phyloP scores from a whole-genome alignment of 2,888 invertebrate genomes.

The Suillia variegata region DNA sequence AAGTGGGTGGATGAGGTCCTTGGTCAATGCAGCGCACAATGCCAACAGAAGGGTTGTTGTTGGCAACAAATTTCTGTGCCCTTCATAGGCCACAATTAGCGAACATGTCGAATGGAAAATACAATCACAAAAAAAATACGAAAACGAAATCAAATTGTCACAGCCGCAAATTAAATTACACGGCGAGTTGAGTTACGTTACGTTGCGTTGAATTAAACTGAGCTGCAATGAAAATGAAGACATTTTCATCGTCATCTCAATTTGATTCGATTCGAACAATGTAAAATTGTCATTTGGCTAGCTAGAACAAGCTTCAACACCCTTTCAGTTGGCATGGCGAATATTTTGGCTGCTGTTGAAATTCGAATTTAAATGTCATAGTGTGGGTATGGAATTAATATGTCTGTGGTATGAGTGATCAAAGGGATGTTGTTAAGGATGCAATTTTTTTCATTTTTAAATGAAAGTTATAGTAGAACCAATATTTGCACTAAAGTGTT shows the following conservation, averaged over 20 bases:
- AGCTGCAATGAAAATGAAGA: conserved; percentile 40
- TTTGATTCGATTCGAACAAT: conserved; percentile 12
- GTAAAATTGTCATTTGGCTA: conserved; percentile 18
- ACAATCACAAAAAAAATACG: conserved; percentile 24
- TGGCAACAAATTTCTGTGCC: neutral
- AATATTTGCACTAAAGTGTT: too few relatives aligned
- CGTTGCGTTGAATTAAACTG: too few relatives aligned
- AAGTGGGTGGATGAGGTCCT: neutral
- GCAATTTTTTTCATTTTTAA: too few relatives aligned
- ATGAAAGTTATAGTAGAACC: too few relatives aligned
- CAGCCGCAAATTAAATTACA: conserved; percentile 55
- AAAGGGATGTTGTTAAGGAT: too few relatives aligned
- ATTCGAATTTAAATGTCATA: neutral
- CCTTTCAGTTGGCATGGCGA: conserved; percentile 11
- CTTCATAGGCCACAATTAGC: conserved; percentile 13
- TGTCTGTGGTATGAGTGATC: too few relatives aligned
- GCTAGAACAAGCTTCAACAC: conserved; percentile 33
- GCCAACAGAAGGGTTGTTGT: conserved; percentile 18
- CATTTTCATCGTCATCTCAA: conserved; percentile 21
- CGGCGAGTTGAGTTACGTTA: conserved; percentile 10
- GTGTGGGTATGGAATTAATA: too few relatives aligned
- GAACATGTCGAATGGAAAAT: conserved; percentile 13
- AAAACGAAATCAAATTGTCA: too few relatives aligned
- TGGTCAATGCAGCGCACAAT: neutral
- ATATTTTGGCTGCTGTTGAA: neutral